Conservation (phyloP, 2,888 invertebrate genomes). For the Drosophila quinaria region DNA sequence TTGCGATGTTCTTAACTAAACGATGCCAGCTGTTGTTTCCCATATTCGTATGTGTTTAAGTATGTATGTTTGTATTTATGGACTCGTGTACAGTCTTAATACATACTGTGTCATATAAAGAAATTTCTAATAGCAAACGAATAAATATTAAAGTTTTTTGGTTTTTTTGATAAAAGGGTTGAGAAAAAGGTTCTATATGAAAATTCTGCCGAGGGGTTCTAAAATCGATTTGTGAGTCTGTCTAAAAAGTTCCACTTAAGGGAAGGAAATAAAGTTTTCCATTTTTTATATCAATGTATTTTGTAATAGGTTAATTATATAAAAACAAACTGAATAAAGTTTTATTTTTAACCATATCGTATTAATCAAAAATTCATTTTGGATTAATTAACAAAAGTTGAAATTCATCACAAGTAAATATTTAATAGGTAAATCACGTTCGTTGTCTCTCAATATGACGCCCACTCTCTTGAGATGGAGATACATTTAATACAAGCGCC, state of each 20-base stretch:
- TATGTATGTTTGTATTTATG: slow-evolving; percentile 2
- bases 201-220: too few species aligned
- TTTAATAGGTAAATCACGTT: slow-evolving; percentile 54
- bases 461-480: slow-evolving; percentile 26
- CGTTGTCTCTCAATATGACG: slow-evolving; percentile 10
- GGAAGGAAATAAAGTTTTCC: too few species aligned
- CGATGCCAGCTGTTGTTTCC: slow-evolving; percentile 72
- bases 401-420: slow-evolving; percentile 11
- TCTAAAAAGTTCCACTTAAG: too few species aligned
- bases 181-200: not conserved
- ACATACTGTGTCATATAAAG: not conserved
- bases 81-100: not conserved
- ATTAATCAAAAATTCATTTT: slow-evolving; percentile 29
- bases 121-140: not conserved
- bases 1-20: slow-evolving; percentile 54
- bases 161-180: not conserved
- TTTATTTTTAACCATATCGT: slow-evolving; percentile 40
- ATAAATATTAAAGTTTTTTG: not conserved
- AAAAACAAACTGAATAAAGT: not conserved
- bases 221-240: too few species aligned
- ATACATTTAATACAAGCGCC: slow-evolving; percentile 25
- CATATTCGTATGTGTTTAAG: slow-evolving; percentile 10
- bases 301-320: not conserved
- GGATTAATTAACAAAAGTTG: slow-evolving; percentile 41
- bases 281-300: too few species aligned